Percentiles rank a stretch among this genome's conserved stretches.
Evolutionary conservation across 2,888 invertebrate species (phyloP).

Genomic region (Rhabditophanes sp.): DNA sequence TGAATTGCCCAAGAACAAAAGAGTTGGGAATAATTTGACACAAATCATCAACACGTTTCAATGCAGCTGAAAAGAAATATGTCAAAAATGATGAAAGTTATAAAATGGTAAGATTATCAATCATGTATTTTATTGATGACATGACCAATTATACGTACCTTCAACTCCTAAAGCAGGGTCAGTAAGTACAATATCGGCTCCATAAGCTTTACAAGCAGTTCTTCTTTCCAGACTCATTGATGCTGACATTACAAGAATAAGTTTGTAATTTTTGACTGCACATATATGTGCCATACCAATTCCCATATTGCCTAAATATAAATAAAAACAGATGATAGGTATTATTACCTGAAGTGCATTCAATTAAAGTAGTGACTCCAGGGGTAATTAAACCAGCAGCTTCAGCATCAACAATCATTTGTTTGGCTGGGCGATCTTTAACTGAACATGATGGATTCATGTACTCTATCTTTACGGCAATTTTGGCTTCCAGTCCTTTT

Average conservation of each 20-base stretch:
- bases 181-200: conserved; percentile 39
- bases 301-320: too few relatives aligned
- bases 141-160: too few relatives aligned
- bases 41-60: conserved; percentile 31
- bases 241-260: conserved; percentile 41
- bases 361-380: conserved; percentile 32
- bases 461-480: conserved; percentile 22
- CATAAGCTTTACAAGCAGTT: conserved; percentile 37
- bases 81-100: too few relatives aligned
- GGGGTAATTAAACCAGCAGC: conserved; percentile 23
- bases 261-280: conserved; percentile 35
- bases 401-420: conserved; percentile 40
- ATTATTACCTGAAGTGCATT: conserved; percentile 39
- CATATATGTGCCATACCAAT: conserved; percentile 41
- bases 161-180: conserved; percentile 33
- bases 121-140: too few relatives aligned
- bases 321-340: too few relatives aligned
- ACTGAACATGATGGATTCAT: conserved; percentile 40
- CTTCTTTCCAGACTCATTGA: conserved; percentile 40
- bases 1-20: conserved; percentile 31
- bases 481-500: conserved; percentile 21
- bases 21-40: conserved; percentile 25
- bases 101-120: too few relatives aligned
- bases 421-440: conserved; percentile 42
- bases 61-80: too few relatives aligned